These are phyloP conservation scores for Mythimna impura DNA, from an alignment of 2,888 invertebrate genomes.

Conservation along the genomic window DNA sequence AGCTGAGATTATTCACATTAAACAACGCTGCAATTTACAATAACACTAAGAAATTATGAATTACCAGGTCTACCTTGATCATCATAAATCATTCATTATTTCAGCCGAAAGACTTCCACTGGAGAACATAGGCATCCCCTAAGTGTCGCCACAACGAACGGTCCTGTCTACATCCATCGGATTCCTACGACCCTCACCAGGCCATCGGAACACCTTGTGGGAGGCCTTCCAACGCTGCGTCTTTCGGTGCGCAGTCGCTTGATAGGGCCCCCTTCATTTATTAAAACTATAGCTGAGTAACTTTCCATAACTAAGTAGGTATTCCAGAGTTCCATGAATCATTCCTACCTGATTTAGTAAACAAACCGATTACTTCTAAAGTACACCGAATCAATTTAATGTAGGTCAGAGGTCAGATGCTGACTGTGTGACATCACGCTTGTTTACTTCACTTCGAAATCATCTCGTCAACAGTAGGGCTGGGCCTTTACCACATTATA, in stretches of 20 bases:
- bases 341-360: background rate
- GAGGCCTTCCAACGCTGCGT: too few species aligned
- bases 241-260: too few species aligned
- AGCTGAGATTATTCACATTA: too few species aligned
- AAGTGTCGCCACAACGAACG: too few species aligned
- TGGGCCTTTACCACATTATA: background rate
- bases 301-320: background rate
- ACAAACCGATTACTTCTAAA: background rate
- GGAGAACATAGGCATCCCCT: too few species aligned
- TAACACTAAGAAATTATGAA: background rate
- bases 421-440: background rate
- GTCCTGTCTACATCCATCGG: too few species aligned
- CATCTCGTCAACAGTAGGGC: conserved; percentile 1
- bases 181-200: too few species aligned
- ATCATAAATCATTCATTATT: too few species aligned
- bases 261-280: background rate
- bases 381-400: background rate
- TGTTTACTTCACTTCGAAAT: background rate
- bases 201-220: too few species aligned
- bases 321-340: background rate
- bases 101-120: too few species aligned
- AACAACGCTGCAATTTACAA: background rate
- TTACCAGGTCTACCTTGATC: background rate
- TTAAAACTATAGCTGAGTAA: background rate
- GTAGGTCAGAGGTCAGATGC: conserved; percentile 7